Evolutionary conservation across 2,113 vertebrate species (phyloP), one percentile per base, ranked within the genome.

Genomic region (Poecilia latipinna): DNA sequence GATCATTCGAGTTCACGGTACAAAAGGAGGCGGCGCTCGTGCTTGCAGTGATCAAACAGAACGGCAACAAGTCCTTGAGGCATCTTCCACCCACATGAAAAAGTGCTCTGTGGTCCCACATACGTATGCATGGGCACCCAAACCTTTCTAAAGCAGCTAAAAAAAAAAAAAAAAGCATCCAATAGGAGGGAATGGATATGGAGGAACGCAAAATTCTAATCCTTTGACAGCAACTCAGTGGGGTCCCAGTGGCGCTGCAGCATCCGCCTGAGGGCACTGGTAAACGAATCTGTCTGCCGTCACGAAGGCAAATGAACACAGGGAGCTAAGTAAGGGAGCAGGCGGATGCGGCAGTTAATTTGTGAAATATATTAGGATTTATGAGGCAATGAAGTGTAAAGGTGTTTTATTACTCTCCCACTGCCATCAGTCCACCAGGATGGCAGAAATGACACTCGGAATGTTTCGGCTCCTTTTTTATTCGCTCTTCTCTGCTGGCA

Each of bases 291-390:
- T 80, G 83, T 91, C 88, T 83, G 72, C 87, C 76, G 85, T 80
- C 71, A 62, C 74, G 54, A 83, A 74, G 83, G 76, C 79, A 90
- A 91, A 90, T 85, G 88, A 91, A 90, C 79, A 71, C 13, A n/a
- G 35, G 4, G 70, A 74, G 77, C 78, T 86, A 86, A 86, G 83
- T 86, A 80, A 89, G 82, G 80, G 84, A 80, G 72, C 44, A 29
- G 51, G 72, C 39, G 66, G 80, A 69, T 68, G 74, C 72, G 29
- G 71, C 83, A 70, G 84, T 90, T 93, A 80, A 87, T 92, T 93
- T 92, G 89, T 89, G 89, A 91, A 90, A 86, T 82, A 82, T 88
- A 92, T 92, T 86, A 92, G 87, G 89, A 92, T 94, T 94, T 92
- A 94, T 91, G 90, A 90, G 85, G 85, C 90, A 89, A 82, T 90